These are phyloP conservation scores for Choristoneura fumiferana DNA, from an alignment of 1,140 invertebrate species.

Conservation along the genomic window DNA sequence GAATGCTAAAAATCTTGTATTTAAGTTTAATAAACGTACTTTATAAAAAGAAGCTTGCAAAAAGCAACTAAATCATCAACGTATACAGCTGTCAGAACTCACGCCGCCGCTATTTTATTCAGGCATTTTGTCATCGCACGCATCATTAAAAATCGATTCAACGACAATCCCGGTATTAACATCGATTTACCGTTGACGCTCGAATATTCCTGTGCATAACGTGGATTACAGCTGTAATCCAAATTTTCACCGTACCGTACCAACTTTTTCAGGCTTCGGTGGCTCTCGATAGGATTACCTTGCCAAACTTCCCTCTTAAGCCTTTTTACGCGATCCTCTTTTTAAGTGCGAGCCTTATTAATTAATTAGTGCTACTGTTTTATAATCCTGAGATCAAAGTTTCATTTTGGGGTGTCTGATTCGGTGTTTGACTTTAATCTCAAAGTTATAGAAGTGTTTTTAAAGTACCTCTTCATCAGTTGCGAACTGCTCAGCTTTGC, in stretches of 20 bases:
- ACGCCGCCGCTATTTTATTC: not conserved
- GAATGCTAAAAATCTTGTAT: too few species aligned
- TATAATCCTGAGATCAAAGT: not conserved
- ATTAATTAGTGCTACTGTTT: slow-evolving; percentile 8
- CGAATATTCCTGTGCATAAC: slow-evolving; percentile 4
- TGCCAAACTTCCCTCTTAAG: slow-evolving; percentile 6
- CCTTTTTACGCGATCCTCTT: not conserved
- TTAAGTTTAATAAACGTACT: too few species aligned
- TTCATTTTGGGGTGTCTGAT: not conserved
- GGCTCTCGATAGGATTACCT: slow-evolving; percentile 4
- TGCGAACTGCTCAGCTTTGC: too few species aligned
- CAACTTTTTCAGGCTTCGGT: slow-evolving; percentile 6
- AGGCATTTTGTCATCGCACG: not conserved
- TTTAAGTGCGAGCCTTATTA: slow-evolving; percentile 3
- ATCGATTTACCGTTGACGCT: slow-evolving; percentile 4
- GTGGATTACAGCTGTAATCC: not conserved
- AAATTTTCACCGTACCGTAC: not conserved
- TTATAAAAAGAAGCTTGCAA: too few species aligned
- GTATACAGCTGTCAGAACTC: too few species aligned
- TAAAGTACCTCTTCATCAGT: not conserved
- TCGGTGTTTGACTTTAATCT: not conserved
- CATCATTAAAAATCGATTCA: slow-evolving; percentile 6
- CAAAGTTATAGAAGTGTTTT: not conserved
- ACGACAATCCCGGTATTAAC: not conserved
- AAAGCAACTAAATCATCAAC: too few species aligned